A percentile compares a stretch with the other conserved stretches of the same genome.
Evolutionary conservation across 2,797 vertebrate species (phyloP).

Genomic region (Danio aesculapii): DNA sequence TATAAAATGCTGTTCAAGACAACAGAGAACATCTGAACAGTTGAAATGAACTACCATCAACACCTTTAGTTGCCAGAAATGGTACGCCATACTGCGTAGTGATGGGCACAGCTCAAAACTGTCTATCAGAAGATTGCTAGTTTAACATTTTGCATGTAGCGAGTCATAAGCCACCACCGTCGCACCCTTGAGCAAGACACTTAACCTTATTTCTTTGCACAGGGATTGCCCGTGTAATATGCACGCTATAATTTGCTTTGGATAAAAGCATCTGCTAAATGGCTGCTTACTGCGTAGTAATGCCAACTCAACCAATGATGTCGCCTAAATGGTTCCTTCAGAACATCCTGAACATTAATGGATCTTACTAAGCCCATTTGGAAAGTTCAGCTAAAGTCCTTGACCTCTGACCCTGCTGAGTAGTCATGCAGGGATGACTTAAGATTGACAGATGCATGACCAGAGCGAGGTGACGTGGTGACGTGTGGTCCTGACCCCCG

Average conservation of each 20-base stretch:
- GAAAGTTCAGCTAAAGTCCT: conserved; percentile 62
- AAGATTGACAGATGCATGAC: conserved; percentile 78
- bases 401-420: conserved; percentile 68
- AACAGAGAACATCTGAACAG: neutral
- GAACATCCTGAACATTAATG: conserved; percentile 32
- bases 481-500: conserved; percentile 79
- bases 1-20: too few relatives aligned
- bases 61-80: neutral
- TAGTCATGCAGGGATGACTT: conserved; percentile 69
- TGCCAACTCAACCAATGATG: conserved; percentile 43
- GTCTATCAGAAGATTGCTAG: neutral
- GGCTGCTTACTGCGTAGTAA: conserved; percentile 24
- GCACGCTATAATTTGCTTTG: neutral
- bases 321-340: conserved; percentile 53
- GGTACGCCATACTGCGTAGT: neutral
- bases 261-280: conserved; percentile 33
- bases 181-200: neutral
- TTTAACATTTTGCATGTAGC: neutral
- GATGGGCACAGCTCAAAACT: neutral
- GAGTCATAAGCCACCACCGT: neutral
- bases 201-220: neutral
- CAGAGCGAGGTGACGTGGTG: conserved; percentile 76
- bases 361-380: conserved; percentile 33
- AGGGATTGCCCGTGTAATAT: neutral
- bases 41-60: neutral